phyloP scores from a whole-genome alignment of 2,113 vertebrate genomes.

The Spilogale gracilis region DNA sequence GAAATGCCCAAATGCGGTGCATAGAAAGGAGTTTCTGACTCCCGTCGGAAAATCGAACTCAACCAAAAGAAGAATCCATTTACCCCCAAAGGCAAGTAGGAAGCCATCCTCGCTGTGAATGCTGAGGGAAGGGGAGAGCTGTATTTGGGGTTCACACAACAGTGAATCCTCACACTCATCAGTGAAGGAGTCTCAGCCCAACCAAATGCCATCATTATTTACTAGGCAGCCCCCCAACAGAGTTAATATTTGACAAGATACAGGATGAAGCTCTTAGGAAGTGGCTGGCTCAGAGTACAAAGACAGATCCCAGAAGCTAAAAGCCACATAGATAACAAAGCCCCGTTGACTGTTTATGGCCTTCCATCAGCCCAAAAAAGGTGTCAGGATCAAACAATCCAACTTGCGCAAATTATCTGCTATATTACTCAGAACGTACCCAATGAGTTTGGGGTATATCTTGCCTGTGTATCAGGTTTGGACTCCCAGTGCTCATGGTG shows the following conservation, averaged over 20 bases:
- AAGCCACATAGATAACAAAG: too few species aligned
- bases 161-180: rapidly evolving
- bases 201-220: background rate
- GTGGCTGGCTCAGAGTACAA: background rate
- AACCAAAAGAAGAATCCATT: rapidly evolving
- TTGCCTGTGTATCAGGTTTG: too few species aligned
- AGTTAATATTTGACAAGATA: background rate
- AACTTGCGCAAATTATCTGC: background rate
- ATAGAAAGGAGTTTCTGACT: background rate
- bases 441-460: too few species aligned
- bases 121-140: background rate
- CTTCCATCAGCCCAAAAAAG: background rate
- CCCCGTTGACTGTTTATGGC: rapidly evolving
- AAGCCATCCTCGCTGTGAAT: rapidly evolving
- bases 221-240: background rate
- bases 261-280: background rate
- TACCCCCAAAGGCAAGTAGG: background rate
- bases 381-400: rapidly evolving
- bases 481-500: too few species aligned
- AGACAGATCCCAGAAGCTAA: rapidly evolving
- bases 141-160: too few species aligned
- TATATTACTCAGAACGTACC: background rate
- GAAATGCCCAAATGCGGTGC: too few species aligned
- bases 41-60: rapidly evolving
- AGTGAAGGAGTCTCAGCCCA: background rate